These are phyloP conservation scores for Dorcus hopei DNA, from an alignment of 2,888 invertebrate genomes.

Conservation along the genomic window DNA sequence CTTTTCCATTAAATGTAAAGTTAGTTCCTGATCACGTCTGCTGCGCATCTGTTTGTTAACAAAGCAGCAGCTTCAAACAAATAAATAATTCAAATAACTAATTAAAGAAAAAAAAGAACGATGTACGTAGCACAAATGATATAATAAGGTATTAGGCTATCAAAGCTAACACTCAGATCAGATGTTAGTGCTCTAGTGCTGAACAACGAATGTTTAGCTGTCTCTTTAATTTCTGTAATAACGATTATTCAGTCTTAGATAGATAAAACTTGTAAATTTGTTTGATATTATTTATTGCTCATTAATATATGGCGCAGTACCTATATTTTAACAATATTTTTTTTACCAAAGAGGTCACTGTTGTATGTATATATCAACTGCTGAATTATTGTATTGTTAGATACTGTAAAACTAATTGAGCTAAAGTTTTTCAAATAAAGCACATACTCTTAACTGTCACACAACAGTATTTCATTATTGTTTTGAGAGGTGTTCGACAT, in stretches of 20 bases:
- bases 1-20: conserved; percentile 45
- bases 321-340: conserved; percentile 40
- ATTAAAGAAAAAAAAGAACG: conserved; percentile 28
- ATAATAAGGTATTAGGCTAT: conserved; percentile 31
- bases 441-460: conserved; percentile 40
- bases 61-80: conserved; percentile 25
- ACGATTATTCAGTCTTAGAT: conserved; percentile 7
- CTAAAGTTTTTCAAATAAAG: conserved; percentile 41
- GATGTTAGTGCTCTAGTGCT: conserved; percentile 28
- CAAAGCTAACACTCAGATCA: conserved; percentile 24
- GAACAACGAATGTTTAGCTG: conserved; percentile 37
- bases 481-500: conserved; percentile 25
- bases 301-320: conserved; percentile 38
- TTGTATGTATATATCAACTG: conserved; percentile 41
- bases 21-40: conserved; percentile 43
- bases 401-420: conserved; percentile 34
- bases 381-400: conserved; percentile 40
- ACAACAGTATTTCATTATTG: conserved; percentile 40
- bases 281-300: conserved; percentile 43
- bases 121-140: conserved; percentile 48
- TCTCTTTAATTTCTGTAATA: conserved; percentile 4
- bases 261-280: conserved; percentile 31
- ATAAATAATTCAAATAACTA: conserved; percentile 23
- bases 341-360: conserved; percentile 46
- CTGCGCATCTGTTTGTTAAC: conserved; percentile 21